A percentile compares a stretch with the other conserved stretches of the same genome.
These are phyloP conservation scores for Drosophila conformis DNA, from an alignment of 2,888 invertebrate species.

Conservation along the genomic window DNA sequence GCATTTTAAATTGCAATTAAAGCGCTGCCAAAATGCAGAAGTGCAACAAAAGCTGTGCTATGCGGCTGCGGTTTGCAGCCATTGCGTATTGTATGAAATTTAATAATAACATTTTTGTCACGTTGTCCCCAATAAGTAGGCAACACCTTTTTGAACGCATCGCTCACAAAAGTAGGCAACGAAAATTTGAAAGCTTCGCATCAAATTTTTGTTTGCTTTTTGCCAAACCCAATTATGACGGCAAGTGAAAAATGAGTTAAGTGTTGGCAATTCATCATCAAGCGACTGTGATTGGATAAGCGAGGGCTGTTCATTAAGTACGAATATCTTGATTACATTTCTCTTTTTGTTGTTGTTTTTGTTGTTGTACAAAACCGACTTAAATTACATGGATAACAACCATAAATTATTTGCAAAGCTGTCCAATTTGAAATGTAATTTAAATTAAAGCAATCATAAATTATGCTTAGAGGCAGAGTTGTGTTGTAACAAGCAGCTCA, in stretches of 20 bases:
- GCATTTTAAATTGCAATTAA: constrained; percentile 77
- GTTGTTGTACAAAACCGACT: constrained; percentile 10
- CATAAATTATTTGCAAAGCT: constrained; percentile 39
- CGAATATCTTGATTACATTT: constrained; percentile 7
- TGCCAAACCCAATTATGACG: constrained; percentile 10
- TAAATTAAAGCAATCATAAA: constrained; percentile 46
- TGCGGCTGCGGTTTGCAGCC: constrained; percentile 50
- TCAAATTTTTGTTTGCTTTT: neutral
- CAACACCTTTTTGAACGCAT: neutral
- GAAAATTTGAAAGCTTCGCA: neutral
- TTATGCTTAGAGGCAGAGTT: constrained; percentile 21
- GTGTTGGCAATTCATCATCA: constrained; percentile 44
- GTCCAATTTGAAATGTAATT: constrained; percentile 53
- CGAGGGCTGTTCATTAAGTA: constrained; percentile 31
- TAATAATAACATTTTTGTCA: constrained; percentile 22
- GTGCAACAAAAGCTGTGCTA: constrained; percentile 36
- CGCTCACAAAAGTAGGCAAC: constrained; percentile 21
- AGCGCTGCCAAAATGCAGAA: constrained; percentile 53
- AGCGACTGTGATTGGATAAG: constrained; percentile 24
- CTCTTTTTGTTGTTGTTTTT: neutral
- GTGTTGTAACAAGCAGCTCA: constrained; percentile 25
- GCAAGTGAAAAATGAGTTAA: constrained; percentile 50
- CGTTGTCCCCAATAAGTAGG: constrained; percentile 7
- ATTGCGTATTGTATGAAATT: constrained; percentile 42
- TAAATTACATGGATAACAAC: constrained; percentile 18